These are phyloP conservation scores for Spea bombifrons DNA, from an alignment of 2,113 vertebrate genomes.

Conservation along the genomic window DNA sequence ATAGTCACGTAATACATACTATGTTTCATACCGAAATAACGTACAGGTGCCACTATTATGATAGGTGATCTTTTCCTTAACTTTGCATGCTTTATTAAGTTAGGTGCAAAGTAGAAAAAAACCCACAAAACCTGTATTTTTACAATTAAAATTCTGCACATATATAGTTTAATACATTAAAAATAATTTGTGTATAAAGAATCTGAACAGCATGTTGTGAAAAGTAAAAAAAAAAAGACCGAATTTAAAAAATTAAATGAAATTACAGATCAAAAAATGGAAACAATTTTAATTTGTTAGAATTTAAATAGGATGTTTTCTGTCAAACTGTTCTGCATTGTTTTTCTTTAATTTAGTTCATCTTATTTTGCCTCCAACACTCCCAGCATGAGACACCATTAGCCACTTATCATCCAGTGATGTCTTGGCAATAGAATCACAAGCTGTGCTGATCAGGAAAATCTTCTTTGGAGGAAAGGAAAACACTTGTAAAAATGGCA, in stretches of 20 bases:
- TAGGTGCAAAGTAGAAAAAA: no score
- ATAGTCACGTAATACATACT: neutral
- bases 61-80: no score
- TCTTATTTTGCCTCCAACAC: neutral
- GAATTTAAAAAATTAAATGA: no score
- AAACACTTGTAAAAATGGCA: conserved; percentile 2
- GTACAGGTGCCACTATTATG: neutral
- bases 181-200: no score
- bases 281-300: neutral
- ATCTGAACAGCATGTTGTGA: no score
- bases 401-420: conserved; percentile 13
- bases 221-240: no score
- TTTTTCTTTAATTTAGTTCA: conserved; percentile 22
- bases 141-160: no score
- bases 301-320: neutral
- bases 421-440: conserved; percentile 19
- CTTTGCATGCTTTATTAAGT: no score
- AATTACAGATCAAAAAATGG: no score
- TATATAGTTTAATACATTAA: no score
- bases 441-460: neutral
- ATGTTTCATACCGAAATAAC: neutral
- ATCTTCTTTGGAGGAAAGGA: neutral
- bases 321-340: neutral
- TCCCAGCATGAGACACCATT: conserved; percentile 9
- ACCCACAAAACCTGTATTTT: no score